Percentiles rank a stretch among this genome's conserved stretches.
phyloP scores from a whole-genome alignment of 2,113 vertebrate species.

The Carassius carassius region DNA sequence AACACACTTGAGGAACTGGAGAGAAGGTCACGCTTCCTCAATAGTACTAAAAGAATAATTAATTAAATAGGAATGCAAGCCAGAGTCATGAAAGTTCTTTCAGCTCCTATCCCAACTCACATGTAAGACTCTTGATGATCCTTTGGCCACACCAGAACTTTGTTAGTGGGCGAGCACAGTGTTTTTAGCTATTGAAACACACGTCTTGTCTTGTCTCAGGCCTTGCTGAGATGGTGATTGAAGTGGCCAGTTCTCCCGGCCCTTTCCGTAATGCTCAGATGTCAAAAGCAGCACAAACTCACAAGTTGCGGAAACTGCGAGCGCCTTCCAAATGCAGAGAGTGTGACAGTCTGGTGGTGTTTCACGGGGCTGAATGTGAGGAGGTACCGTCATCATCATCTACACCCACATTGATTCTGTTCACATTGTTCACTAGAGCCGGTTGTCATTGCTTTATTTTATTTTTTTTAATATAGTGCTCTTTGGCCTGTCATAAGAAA shows the following conservation, averaged over 20 bases:
- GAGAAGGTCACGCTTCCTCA: neutral
- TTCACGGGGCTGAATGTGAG: constrained; percentile 95
- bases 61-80: neutral
- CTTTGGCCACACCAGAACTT: neutral
- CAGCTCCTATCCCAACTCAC: neutral
- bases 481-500: constrained; percentile 94
- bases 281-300: constrained; percentile 95
- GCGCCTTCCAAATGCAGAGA: constrained; percentile 68
- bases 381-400: constrained; percentile 78
- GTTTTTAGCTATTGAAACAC: neutral
- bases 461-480: constrained; percentile 80
- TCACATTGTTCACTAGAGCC: neutral
- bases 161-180: neutral
- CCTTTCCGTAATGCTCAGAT: constrained; percentile 88
- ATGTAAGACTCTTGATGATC: neutral
- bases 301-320: constrained; percentile 90
- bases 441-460: neutral
- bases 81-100: neutral
- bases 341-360: constrained; percentile 94
- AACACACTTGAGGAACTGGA: constrained; percentile 30
- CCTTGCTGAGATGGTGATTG: constrained; percentile 84
- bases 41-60: neutral
- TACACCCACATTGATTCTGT: neutral
- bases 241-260: constrained; percentile 87
- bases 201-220: constrained; percentile 69